Base-by-base conservation (phyloP, 2,797 vertebrate genomes). In the Megaceryle alcyon region DNA sequence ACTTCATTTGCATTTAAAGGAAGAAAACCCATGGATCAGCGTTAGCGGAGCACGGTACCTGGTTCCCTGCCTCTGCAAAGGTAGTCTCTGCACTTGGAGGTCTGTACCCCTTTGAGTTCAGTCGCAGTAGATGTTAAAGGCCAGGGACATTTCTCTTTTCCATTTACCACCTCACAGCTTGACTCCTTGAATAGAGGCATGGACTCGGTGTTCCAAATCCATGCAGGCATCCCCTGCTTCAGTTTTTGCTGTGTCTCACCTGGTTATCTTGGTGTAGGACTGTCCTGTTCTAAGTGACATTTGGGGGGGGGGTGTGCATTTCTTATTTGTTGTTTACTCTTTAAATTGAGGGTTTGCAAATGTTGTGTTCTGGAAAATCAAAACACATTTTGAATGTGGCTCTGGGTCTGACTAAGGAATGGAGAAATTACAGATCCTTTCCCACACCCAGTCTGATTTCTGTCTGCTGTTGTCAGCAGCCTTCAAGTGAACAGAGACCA, bases 21-120 rank as follows among this genome's bases (percentile, higher is more conserved):
- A n/a, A 49, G 41, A 8, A 51, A 35, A 63, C 23, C 7, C 16
- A n/a, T 31, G 33, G 63, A 25, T 53, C n/a, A 37, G 70, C 33
- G 48, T 29, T 13, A 65, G 6, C 18, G 23, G 60, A 44, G 13
- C 3, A 0, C 2, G 3, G 35, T n/a, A 20, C 19, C 21, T 12
- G 13, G 13, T 56, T 20, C 28, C 18, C 41, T n/a, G 37, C 43
- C 17, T 20, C 56, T 3, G 14, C 54, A 22, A 3, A 1, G 18
- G 31, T 5, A 1, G 23, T 13, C 48, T 51, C 31, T 53, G 69
- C 12, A 3, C 1, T 4, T 3, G 33, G 69, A 78, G 46, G 33
- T 37, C 65, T 75, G 31, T 7, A 16, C 18, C 23, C 8, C 23
- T 21, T 59, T 6, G 20, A 21, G 17, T 35, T 41, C 29, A 23